These are phyloP conservation scores for Sturnira hondurensis DNA, from an alignment of 2,113 vertebrate species.

Conservation along the genomic window DNA sequence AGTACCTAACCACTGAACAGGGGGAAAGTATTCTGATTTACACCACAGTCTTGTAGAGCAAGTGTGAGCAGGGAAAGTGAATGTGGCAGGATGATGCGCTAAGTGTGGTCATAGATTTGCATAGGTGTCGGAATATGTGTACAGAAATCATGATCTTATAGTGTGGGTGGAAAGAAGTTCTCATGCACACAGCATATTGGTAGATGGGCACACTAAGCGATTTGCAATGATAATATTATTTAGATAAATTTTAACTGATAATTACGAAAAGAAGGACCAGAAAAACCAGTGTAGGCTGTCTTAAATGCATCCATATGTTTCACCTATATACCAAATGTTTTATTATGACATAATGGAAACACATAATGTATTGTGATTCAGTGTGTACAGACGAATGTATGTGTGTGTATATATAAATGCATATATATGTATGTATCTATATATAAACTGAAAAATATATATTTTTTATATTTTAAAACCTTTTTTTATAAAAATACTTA, in stretches of 20 bases:
- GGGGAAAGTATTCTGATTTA: not conserved
- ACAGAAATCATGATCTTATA: not conserved
- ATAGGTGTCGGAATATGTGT: not conserved
- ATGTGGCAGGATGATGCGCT: not conserved
- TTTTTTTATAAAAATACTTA: not conserved
- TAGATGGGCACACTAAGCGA: not conserved
- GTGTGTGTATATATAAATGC: not conserved
- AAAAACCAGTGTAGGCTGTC: not conserved
- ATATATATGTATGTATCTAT: not conserved
- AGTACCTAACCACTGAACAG: not conserved
- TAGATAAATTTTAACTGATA: not conserved
- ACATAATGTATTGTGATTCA: not conserved
- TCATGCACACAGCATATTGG: not conserved
- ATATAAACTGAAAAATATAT: not conserved
- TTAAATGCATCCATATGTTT: constrained; percentile 9
- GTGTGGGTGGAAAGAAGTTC: not conserved
- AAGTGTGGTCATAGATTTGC: not conserved
- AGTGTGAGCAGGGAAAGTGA: constrained; percentile 10
- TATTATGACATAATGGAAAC: not conserved
- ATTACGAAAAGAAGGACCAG: not conserved
- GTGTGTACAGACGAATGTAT: not conserved
- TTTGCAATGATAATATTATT: not conserved
- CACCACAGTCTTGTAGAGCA: not conserved
- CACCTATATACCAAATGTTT: not conserved
- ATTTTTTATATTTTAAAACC: not conserved